Conservation (phyloP, 2,113 vertebrate species). For the Prionailurus bengalensis region DNA sequence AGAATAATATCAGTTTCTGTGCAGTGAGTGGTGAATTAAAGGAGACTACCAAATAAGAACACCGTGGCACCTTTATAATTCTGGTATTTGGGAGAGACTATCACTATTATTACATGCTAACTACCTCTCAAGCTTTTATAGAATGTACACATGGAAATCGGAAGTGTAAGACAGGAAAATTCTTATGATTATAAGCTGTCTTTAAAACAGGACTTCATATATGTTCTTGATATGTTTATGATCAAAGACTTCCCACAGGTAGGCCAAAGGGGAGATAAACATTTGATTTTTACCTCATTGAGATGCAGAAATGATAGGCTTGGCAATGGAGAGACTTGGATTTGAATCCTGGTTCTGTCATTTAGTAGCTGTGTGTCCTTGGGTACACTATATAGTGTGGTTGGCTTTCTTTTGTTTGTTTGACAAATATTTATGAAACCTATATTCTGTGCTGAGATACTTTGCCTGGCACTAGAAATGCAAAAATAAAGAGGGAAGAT, state of each 20-base stretch:
- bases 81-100: slow-evolving; percentile 52
- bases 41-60: slow-evolving; percentile 24
- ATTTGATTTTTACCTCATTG: slow-evolving; percentile 53
- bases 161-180: slow-evolving; percentile 40
- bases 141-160: slow-evolving; percentile 12
- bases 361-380: slow-evolving; percentile 40
- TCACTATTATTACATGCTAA: background rate
- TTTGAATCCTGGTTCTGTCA: slow-evolving; percentile 52
- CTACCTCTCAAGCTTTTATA: slow-evolving; percentile 16
- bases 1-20: slow-evolving; percentile 26
- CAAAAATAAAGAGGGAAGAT: background rate
- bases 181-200: slow-evolving; percentile 2
- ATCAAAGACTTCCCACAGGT: slow-evolving; percentile 57
- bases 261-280: slow-evolving; percentile 9
- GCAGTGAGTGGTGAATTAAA: background rate
- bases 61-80: background rate
- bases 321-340: background rate
- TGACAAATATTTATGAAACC: slow-evolving; percentile 52
- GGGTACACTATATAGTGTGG: slow-evolving; percentile 1
- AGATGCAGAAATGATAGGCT: slow-evolving; percentile 16
- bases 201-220: slow-evolving; percentile 13
- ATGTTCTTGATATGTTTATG: slow-evolving; percentile 34
- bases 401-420: slow-evolving; percentile 55
- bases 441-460: slow-evolving; percentile 1
- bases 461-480: slow-evolving; percentile 14